phyloP scores from a whole-genome alignment of 2,888 invertebrate species.

The Cheilosia variabilis region DNA sequence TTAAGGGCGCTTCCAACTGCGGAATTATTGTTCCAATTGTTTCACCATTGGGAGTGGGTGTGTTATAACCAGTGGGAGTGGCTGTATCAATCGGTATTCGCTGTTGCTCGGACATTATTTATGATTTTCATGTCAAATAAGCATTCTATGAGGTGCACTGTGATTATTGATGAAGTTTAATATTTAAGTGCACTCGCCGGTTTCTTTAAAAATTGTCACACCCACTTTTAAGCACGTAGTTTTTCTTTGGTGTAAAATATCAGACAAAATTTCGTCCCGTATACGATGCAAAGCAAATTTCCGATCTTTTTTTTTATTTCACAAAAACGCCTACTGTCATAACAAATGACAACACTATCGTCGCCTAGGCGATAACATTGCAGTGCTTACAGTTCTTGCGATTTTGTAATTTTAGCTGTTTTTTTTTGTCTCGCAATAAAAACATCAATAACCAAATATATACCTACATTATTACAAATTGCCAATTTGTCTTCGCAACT shows the following conservation, averaged over 20 bases:
- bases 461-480: too few species aligned
- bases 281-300: constrained; percentile 2
- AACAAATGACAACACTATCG: constrained; percentile 59
- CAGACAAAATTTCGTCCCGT: constrained; percentile 4
- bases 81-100: constrained; percentile 37
- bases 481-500: too few species aligned
- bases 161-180: not conserved
- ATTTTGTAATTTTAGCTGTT: not conserved
- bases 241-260: constrained; percentile 27
- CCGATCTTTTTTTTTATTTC: constrained; percentile 20
- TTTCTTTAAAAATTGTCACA: constrained; percentile 3
- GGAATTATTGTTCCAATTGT: not conserved
- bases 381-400: constrained; percentile 24
- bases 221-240: not conserved
- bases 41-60: constrained; percentile 52
- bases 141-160: not conserved
- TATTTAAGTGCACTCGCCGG: not conserved
- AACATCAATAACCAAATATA: too few species aligned
- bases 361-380: not conserved
- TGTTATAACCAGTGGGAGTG: constrained; percentile 63
- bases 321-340: constrained; percentile 66
- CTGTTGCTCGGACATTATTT: constrained; percentile 45
- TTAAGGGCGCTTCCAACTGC: not conserved
- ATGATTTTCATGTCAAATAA: constrained; percentile 3
- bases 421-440: too few species aligned